Percentiles rank a stretch among this genome's conserved stretches.
Conservation (phyloP, 2,113 vertebrate species). For the Etheostoma cragini region DNA sequence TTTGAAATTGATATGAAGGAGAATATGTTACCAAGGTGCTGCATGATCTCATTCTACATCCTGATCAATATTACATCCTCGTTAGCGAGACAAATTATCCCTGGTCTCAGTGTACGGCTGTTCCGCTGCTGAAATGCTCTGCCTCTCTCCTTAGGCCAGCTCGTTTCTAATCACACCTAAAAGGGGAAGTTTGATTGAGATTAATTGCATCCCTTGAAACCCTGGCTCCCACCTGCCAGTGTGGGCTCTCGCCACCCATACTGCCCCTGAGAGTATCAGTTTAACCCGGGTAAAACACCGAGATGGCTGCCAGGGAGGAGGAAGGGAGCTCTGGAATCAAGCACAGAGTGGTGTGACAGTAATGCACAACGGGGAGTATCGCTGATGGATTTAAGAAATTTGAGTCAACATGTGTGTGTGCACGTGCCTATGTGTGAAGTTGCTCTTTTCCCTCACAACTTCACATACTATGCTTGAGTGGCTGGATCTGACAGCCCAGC, state of each 20-base stretch:
- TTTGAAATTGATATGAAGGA: slow-evolving; percentile 55
- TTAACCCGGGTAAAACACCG: slow-evolving; percentile 69
- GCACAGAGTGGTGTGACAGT: slow-evolving; percentile 55
- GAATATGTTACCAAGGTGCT: slow-evolving; percentile 34
- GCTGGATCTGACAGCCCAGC: slow-evolving; percentile 76
- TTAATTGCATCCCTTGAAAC: slow-evolving; percentile 77
- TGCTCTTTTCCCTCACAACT: slow-evolving; percentile 51
- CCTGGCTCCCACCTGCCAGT: slow-evolving; percentile 42
- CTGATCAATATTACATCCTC: slow-evolving; percentile 82
- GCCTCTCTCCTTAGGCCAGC: slow-evolving; percentile 41
- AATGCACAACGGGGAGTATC: slow-evolving; percentile 40
- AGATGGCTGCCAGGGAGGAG: slow-evolving; percentile 52
- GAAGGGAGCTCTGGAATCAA: slow-evolving; percentile 19
- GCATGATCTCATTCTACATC: slow-evolving; percentile 63
- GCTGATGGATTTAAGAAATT: slow-evolving; percentile 68
- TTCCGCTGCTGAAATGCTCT: slow-evolving; percentile 33
- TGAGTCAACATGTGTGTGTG: slow-evolving; percentile 50
- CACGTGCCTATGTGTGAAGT: slow-evolving; percentile 35
- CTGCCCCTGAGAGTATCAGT: slow-evolving; percentile 67
- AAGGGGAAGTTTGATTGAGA: slow-evolving; percentile 70
- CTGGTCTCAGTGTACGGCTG: slow-evolving; percentile 37
- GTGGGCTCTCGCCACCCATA: slow-evolving; percentile 47
- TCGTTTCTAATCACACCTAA: slow-evolving; percentile 74
- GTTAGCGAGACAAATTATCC: slow-evolving; percentile 79
- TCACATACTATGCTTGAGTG: slow-evolving; percentile 68